These are phyloP conservation scores for Hyles lineata DNA, from an alignment of 2,888 invertebrate genomes.

Conservation along the genomic window DNA sequence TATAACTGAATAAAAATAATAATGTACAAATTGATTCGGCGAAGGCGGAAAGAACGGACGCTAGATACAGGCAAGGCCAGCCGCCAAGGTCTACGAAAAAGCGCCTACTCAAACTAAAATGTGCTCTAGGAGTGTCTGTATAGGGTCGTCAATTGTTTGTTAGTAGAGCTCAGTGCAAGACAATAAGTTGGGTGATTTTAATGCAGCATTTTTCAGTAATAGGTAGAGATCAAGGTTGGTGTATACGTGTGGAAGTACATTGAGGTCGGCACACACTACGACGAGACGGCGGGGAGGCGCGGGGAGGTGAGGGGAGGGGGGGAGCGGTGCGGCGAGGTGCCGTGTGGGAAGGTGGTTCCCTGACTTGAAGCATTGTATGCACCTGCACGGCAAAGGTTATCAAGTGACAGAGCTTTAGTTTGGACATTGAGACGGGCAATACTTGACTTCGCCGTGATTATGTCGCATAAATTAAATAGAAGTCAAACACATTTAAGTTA, in stretches of 20 bases:
- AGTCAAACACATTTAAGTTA: too few relatives aligned
- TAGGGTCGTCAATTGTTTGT: conserved; percentile 57
- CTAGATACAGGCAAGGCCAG: conserved; percentile 80
- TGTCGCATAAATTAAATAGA: too few relatives aligned
- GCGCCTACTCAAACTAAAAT: conserved; percentile 35
- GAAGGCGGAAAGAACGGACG: conserved; percentile 84
- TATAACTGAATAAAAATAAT: conserved; percentile 68
- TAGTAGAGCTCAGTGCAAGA: conserved; percentile 58
- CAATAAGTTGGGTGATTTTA: conserved; percentile 77
- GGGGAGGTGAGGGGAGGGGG: background rate
- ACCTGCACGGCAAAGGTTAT: background rate
- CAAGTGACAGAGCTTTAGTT: background rate
- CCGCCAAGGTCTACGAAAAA: conserved; percentile 71
- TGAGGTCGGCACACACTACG: conserved; percentile 44
- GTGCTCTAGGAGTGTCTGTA: background rate
- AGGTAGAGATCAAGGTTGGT: conserved; percentile 79
- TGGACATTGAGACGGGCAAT: too few relatives aligned
- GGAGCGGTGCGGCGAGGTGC: background rate
- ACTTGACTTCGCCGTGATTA: too few relatives aligned
- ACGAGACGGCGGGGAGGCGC: background rate
- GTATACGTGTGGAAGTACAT: conserved; percentile 42
- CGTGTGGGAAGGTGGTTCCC: background rate
- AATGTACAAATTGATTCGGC: conserved; percentile 79
- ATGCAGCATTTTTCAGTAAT: conserved; percentile 83
- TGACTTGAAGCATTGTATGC: background rate